A percentile compares a stretch with the other conserved stretches of the same genome.
Conservation (phyloP, 2,797 vertebrate genomes). For the Premnoplex brunnescens region DNA sequence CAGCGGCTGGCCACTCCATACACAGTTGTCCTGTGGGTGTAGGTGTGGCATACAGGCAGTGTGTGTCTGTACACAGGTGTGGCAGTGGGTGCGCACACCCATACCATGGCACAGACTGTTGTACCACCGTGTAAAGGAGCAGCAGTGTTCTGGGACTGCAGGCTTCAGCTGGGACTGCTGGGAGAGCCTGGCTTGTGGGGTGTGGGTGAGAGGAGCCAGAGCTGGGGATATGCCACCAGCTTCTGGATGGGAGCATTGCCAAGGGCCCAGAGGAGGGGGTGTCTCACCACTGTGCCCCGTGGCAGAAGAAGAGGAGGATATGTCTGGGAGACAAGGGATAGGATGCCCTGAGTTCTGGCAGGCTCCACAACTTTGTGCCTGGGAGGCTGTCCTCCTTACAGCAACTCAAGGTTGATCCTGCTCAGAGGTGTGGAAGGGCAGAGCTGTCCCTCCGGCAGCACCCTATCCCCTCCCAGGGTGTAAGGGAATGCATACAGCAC, state of each 20-base stretch:
- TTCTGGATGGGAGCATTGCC: not conserved
- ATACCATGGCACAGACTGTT: rapidly evolving
- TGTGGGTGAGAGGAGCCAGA: rapidly evolving
- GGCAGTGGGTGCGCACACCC: rapidly evolving
- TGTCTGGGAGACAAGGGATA: not conserved
- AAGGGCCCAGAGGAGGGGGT: not conserved
- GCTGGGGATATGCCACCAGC: not conserved
- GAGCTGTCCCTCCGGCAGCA: not conserved
- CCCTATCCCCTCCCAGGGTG: not conserved
- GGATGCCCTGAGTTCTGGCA: not conserved
- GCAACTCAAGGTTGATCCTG: not conserved
- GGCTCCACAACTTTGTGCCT: not conserved
- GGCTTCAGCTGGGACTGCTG: not conserved
- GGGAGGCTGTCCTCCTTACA: not conserved
- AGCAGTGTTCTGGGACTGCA: not conserved
- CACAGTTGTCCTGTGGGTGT: rapidly evolving
- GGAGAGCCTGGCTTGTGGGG: not conserved
- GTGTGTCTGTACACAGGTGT: not conserved
- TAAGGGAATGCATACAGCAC: not conserved
- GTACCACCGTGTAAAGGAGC: not conserved
- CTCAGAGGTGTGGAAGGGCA: not conserved
- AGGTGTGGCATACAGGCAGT: rapidly evolving
- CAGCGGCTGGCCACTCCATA: not conserved
- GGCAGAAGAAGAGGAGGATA: not conserved
- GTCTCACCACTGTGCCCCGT: rapidly evolving